Evolutionary conservation across 2,797 vertebrate genomes (phyloP), one percentile per base, ranked within the genome.

Genomic region (Novumbra hubbsi): DNA sequence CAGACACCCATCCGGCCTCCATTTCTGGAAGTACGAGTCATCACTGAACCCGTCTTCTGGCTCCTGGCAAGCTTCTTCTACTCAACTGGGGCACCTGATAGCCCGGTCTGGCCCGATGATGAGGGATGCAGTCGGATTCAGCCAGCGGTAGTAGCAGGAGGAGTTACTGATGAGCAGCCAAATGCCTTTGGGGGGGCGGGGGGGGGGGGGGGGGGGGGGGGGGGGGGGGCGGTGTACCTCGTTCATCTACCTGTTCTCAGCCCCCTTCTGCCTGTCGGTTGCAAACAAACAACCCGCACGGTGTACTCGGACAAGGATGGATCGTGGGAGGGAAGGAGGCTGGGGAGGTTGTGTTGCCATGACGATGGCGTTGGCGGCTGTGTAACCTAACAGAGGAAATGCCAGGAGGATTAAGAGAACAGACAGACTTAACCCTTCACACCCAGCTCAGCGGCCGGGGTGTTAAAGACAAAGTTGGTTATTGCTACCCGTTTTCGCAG

Each of bases 231-330:
- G 19, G 52, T 16, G 52, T 9, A 21, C 52, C 52, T 2, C 52
- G 60, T 30, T 63, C 60, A 5, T 63, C 60, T 55, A 55, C n/a
- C n/a, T 55, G n/a, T 11, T 21, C 19, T 34, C 15, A 17, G 52
- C 12, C 68, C 52, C 57, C 38, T 19, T 50, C 34, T 62, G 73
- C 74, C 62, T 80, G 80, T 82, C 83, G 80, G 83, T 81, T 77
- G 68, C 68, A 72, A 79, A 79, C 73, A 77, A 79, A 84, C 83
- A 70, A 79, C 68, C 28, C n/a, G 68, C 50, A 71, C 64, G 78
- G 79, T 76, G 70, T 69, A 74, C 68, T 71, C 45, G 28, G 75
- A 76, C 38, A 50, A 16, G n/a, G 64, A n/a, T 60, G 70, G 30
- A 16, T 21, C 19, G 28, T 30, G 34, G 60, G 62, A n/a, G 63